These are phyloP conservation scores for Pimephales promelas DNA, from an alignment of 2,113 vertebrate species.

Conservation along the genomic window DNA sequence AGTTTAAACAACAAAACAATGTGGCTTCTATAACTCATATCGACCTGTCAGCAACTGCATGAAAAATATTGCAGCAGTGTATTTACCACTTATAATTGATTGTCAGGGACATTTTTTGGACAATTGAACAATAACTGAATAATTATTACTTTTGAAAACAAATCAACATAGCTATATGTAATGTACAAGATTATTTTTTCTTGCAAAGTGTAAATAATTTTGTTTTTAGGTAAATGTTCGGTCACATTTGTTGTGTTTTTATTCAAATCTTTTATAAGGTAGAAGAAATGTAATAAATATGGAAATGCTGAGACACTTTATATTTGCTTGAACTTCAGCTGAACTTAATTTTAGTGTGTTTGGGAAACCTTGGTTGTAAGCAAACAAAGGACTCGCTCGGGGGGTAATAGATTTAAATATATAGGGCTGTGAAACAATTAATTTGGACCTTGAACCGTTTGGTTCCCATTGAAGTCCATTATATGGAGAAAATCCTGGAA, in stretches of 20 bases:
- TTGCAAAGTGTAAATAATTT: not conserved
- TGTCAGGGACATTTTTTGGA: not conserved
- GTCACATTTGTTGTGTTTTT: not conserved
- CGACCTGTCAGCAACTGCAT: not conserved
- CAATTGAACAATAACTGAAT: no score
- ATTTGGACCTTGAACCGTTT: no score
- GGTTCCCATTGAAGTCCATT: no score
- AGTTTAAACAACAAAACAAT: conserved; percentile 24
- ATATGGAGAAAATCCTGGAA: no score
- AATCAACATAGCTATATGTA: not conserved
- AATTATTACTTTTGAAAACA: not conserved
- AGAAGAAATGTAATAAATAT: not conserved
- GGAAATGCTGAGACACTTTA: not conserved
- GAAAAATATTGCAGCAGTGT: not conserved
- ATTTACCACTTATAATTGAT: not conserved
- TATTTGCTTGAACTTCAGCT: not conserved
- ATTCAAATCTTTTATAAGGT: not conserved
- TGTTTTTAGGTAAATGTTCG: no score
- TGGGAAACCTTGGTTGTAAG: conserved; percentile 22
- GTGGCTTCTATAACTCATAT: not conserved
- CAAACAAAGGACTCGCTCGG: conserved; percentile 9
- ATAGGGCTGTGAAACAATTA: no score
- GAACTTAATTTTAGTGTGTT: not conserved
- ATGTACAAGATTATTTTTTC: not conserved
- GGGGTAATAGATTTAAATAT: no score